Percentiles rank a stretch among this genome's conserved stretches.
These are phyloP conservation scores for Girardinus metallicus DNA, from an alignment of 2,797 vertebrate species.

Conservation along the genomic window DNA sequence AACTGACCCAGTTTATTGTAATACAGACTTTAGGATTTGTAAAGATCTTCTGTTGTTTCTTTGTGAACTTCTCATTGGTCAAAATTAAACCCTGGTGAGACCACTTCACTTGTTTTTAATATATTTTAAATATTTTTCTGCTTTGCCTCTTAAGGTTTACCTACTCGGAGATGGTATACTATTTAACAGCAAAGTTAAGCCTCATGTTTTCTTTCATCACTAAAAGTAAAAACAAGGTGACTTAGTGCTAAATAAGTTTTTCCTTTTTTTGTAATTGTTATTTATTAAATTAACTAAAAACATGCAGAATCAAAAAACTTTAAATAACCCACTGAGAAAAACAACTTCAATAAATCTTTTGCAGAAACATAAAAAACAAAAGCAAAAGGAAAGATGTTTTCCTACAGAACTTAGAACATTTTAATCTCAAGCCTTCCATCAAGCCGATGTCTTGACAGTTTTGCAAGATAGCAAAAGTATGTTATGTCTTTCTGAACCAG, in stretches of 20 bases:
- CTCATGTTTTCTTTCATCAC: neutral
- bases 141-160: neutral
- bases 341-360: no score
- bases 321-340: neutral
- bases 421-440: constrained; percentile 5
- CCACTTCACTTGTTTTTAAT: neutral
- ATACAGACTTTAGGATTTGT: neutral
- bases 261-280: neutral
- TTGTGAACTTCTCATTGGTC: neutral
- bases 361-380: neutral
- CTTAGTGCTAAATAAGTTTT: neutral
- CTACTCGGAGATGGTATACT: neutral
- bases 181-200: neutral
- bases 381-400: neutral
- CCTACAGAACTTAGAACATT: neutral
- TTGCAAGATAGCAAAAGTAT: constrained; percentile 22
- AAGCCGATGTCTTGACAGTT: constrained; percentile 1
- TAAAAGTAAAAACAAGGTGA: neutral
- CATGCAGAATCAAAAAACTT: neutral
- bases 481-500: constrained; percentile 45
- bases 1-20: neutral
- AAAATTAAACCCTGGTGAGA: neutral
- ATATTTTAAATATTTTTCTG: neutral
- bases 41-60: neutral
- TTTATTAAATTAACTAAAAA: neutral